These are phyloP conservation scores for Cheirogaleus major DNA, from an alignment of 2,797 vertebrate genomes.

Conservation along the genomic window DNA sequence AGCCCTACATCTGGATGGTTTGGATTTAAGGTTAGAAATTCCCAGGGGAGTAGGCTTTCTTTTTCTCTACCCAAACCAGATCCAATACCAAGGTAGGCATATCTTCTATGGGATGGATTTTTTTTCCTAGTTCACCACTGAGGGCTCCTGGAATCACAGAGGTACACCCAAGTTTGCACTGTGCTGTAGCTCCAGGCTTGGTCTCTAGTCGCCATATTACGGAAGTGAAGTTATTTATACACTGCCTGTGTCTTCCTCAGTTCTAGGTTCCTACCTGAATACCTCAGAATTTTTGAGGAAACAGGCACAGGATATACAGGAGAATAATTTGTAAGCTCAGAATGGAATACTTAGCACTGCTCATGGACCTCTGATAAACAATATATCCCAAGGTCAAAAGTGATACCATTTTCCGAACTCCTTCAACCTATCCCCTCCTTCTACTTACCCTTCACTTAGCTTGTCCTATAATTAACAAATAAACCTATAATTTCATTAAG, in stretches of 20 bases:
- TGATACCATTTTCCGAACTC: neutral
- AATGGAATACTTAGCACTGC: neutral
- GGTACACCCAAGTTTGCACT: neutral
- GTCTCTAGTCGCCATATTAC: neutral
- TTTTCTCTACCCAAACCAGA: neutral
- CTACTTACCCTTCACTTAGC: neutral
- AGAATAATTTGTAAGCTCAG: neutral
- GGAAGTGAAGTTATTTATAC: neutral
- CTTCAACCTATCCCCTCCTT: neutral
- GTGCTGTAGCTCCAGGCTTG: neutral
- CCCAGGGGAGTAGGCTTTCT: neutral
- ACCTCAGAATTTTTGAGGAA: neutral
- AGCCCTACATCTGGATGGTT: neutral
- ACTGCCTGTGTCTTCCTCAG: neutral
- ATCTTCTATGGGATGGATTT: neutral
- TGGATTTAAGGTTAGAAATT: slow-evolving; percentile 11
- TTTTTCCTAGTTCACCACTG: neutral
- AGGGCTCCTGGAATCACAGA: neutral
- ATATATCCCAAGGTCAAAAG: neutral
- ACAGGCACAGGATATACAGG: neutral
- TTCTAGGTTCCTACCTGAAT: neutral
- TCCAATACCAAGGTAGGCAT: neutral
- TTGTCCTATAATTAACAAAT: neutral
- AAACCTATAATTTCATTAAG: neutral
- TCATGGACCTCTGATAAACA: neutral